Conservation (phyloP, 2,888 invertebrate genomes). For the Mythimna lalbum region DNA sequence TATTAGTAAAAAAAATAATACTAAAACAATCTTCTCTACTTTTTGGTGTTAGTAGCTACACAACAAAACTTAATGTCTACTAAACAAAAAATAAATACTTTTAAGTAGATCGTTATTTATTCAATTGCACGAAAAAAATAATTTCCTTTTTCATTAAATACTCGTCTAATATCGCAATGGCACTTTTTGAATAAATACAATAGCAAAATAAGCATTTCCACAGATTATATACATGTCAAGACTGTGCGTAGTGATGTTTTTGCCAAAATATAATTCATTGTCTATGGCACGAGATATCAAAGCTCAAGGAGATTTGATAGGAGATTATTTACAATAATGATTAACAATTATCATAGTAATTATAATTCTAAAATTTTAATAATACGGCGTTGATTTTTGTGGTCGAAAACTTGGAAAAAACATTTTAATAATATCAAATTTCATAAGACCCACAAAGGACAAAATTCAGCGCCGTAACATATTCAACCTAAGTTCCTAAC, state of each 20-base stretch:
- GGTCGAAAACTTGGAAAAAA: background rate
- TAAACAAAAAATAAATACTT: constrained; percentile 82
- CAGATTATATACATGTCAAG: constrained; percentile 70
- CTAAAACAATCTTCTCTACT: constrained; percentile 80
- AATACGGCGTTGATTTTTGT: constrained; percentile 50
- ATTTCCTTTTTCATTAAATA: constrained; percentile 58
- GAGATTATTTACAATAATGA: constrained; percentile 80
- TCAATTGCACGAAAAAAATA: constrained; percentile 79
- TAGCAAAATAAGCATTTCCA: constrained; percentile 80
- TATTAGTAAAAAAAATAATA: constrained; percentile 82
- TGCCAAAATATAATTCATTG: constrained; percentile 71
- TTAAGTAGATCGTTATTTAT: constrained; percentile 77
- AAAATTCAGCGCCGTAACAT: constrained; percentile 34
- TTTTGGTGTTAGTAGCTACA: constrained; percentile 90
- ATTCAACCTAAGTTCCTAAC: constrained; percentile 39
- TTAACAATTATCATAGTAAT: constrained; percentile 64
- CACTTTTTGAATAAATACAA: constrained; percentile 84
- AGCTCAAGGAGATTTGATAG: constrained; percentile 77
- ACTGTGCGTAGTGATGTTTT: constrained; percentile 70
- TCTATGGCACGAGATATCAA: constrained; percentile 87
- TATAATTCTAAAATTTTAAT: constrained; percentile 52
- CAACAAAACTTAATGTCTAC: constrained; percentile 77
- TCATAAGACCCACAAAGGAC: background rate
- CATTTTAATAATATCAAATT: constrained; percentile 10
- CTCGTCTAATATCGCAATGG: constrained; percentile 76